These are phyloP conservation scores for Melangyna quadrimaculata DNA, from an alignment of 2,888 invertebrate species.

Conservation along the genomic window DNA sequence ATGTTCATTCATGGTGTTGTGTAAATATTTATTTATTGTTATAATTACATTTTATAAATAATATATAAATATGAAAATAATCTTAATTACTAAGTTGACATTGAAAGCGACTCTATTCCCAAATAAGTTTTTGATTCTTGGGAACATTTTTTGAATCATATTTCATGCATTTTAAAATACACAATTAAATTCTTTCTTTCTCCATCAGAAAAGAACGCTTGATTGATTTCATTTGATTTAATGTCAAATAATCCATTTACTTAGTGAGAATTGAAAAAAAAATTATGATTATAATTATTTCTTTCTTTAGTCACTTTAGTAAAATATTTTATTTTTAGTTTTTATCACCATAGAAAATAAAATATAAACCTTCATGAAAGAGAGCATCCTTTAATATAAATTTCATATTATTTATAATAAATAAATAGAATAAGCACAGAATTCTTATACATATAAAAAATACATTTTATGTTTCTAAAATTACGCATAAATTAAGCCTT, in stretches of 20 bases:
- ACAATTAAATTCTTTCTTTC: neutral
- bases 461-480: constrained; percentile 37
- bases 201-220: neutral
- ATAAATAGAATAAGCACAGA: constrained; percentile 65
- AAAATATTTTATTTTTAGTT: constrained; percentile 10
- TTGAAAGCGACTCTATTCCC: constrained; percentile 38
- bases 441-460: constrained; percentile 66
- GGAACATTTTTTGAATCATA: constrained; percentile 4
- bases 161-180: neutral
- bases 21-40: constrained; percentile 69
- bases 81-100: constrained; percentile 53
- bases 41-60: constrained; percentile 56
- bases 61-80: constrained; percentile 69
- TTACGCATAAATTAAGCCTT: constrained; percentile 62
- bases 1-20: constrained; percentile 58
- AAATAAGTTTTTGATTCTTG: neutral
- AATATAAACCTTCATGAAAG: constrained; percentile 27
- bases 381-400: constrained; percentile 55
- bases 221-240: neutral
- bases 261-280: neutral
- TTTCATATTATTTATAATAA: constrained; percentile 48
- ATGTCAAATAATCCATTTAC: neutral
- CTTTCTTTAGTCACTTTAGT: constrained; percentile 36
- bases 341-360: constrained; percentile 65
- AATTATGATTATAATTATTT: neutral